A percentile compares a stretch with the other conserved stretches of the same genome.
phyloP scores from a whole-genome alignment of 2,888 invertebrate species.

The Aspidiotus destructor region DNA sequence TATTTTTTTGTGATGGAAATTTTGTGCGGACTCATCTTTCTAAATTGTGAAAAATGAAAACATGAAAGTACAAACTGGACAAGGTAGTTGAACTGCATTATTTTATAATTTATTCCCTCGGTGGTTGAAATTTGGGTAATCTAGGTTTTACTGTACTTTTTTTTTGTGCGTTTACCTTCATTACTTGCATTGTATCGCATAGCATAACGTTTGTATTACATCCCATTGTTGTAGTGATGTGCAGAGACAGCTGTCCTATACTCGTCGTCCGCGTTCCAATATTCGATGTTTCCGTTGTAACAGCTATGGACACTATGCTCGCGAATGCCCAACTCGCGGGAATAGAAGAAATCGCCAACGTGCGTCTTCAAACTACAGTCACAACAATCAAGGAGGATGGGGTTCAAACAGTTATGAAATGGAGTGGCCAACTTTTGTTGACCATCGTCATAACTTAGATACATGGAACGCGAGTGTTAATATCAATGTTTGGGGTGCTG shows the following conservation, averaged over 20 bases:
- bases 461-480: no score
- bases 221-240: conserved; percentile 22
- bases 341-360: background rate
- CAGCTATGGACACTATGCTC: conserved; percentile 6
- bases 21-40: background rate
- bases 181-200: background rate
- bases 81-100: conserved; percentile 16
- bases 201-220: no score
- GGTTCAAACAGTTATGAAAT: no score
- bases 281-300: conserved; percentile 16
- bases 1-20: background rate
- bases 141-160: conserved; percentile 30
- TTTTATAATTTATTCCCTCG: background rate
- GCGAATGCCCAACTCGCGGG: conserved; percentile 8
- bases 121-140: conserved; percentile 14
- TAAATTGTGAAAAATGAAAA: background rate
- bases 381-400: background rate
- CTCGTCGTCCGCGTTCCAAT: background rate
- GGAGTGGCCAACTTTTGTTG: no score
- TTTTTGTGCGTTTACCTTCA: background rate
- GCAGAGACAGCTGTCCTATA: conserved; percentile 1
- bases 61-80: conserved; percentile 16
- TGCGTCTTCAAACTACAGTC: background rate
- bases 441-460: no score
- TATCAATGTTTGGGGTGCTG: no score